phyloP scores from a whole-genome alignment of 2,888 invertebrate species.

The Axea sp. region DNA sequence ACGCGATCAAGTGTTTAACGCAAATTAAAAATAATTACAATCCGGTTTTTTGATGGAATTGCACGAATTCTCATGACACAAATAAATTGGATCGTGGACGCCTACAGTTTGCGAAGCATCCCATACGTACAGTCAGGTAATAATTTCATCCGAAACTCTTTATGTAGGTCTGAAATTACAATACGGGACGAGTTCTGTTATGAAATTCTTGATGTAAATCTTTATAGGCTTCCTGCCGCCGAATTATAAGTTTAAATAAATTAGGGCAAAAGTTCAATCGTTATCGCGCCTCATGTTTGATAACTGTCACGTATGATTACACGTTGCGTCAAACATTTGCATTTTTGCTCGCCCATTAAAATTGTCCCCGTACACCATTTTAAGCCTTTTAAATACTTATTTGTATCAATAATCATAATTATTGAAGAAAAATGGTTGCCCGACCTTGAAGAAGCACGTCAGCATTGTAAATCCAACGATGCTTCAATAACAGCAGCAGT shows the following conservation, averaged over 20 bases:
- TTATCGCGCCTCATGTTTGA: slow-evolving; percentile 1
- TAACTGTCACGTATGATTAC: slow-evolving; percentile 10
- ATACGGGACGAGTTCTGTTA: slow-evolving; percentile 10
- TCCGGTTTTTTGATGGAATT: slow-evolving; percentile 46
- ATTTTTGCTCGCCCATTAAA: neutral
- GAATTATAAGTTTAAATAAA: slow-evolving; percentile 17
- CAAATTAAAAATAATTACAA: slow-evolving; percentile 45
- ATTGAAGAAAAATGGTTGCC: too few relatives aligned
- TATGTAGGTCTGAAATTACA: slow-evolving; percentile 26
- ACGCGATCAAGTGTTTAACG: too few relatives aligned
- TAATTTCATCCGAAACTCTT: slow-evolving; percentile 40
- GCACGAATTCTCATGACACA: slow-evolving; percentile 35
- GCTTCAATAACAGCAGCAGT: neutral
- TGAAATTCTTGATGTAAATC: slow-evolving; percentile 13
- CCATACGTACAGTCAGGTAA: slow-evolving; percentile 16
- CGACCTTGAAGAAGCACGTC: neutral
- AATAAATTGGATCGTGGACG: slow-evolving; percentile 50
- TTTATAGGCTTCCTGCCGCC: neutral
- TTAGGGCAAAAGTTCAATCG: slow-evolving; percentile 12
- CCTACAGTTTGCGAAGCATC: slow-evolving; percentile 27
- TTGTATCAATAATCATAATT: too few relatives aligned
- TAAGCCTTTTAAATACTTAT: too few relatives aligned
- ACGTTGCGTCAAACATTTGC: slow-evolving; percentile 2
- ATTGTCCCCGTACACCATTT: too few relatives aligned
- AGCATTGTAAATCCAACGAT: too few relatives aligned